Percentiles rank a stretch among this genome's conserved stretches.
Evolutionary conservation across 2,888 invertebrate genomes (phyloP).

Genomic region (Tipula lateralis): DNA sequence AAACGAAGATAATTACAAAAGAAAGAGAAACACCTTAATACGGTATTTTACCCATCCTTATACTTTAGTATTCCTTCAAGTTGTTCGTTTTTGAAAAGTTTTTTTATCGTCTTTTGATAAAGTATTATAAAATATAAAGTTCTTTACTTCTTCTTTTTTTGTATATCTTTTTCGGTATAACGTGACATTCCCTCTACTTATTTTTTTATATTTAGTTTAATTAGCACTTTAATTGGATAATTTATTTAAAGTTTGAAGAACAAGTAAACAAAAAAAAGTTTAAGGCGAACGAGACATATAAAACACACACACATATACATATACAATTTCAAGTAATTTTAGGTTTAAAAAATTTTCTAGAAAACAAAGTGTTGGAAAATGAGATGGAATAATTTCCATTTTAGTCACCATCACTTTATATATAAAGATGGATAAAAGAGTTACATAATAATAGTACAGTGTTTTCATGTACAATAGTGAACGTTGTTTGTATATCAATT

Average conservation of each 20-base stretch:
- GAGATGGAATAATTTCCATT: neutral
- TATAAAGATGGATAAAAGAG: neutral
- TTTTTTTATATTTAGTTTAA: neutral
- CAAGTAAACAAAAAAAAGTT: neutral
- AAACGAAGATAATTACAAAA: neutral
- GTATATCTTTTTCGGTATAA: neutral
- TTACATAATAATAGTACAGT: neutral
- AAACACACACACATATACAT: too few species aligned
- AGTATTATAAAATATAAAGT: neutral
- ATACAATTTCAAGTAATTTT: neutral
- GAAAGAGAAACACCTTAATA: neutral
- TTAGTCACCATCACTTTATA: neutral
- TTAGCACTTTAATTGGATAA: conserved; percentile 24
- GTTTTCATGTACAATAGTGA: neutral
- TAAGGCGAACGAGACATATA: neutral
- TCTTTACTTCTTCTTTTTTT: neutral
- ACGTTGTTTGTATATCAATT: neutral
- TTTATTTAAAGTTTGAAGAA: conserved; percentile 19
- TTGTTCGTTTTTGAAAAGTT: neutral
- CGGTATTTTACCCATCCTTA: conserved; percentile 5
- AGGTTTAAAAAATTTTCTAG: neutral
- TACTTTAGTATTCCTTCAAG: neutral
- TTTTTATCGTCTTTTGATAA: conserved; percentile 7
- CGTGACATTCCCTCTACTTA: neutral
- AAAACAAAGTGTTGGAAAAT: neutral